Evolutionary conservation across 1,140 invertebrate species (phyloP).

Genomic region (Megathymus violae): DNA sequence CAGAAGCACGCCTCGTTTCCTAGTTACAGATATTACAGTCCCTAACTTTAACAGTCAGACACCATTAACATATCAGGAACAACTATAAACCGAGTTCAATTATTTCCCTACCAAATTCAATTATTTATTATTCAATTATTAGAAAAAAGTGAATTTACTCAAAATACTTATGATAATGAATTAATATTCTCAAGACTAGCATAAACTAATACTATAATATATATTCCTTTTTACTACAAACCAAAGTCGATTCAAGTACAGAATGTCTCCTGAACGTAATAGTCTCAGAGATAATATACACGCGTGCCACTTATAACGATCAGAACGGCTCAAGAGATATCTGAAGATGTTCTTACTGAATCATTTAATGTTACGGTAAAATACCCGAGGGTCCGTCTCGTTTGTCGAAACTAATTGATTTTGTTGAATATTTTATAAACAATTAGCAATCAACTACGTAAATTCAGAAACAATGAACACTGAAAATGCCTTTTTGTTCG

Average conservation of each 20-base stretch:
- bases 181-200: background rate
- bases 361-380: slow-evolving; percentile 8
- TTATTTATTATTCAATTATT: too few species aligned
- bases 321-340: slow-evolving; percentile 9
- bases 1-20: too few species aligned
- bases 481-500: too few species aligned
- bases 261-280: slow-evolving; percentile 36
- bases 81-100: too few species aligned
- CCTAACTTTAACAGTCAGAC: too few species aligned
- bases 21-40: too few species aligned
- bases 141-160: too few species aligned
- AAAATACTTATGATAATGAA: too few species aligned
- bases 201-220: background rate
- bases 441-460: slow-evolving; percentile 10
- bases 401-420: background rate
- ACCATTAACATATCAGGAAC: too few species aligned
- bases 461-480: too few species aligned
- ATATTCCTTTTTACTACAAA: background rate
- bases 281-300: slow-evolving; percentile 34
- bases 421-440: slow-evolving; percentile 8
- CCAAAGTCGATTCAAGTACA: slow-evolving; percentile 9
- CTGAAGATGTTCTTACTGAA: slow-evolving; percentile 8
- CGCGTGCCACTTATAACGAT: slow-evolving; percentile 24
- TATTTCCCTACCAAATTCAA: too few species aligned
- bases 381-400: background rate